phyloP scores from a whole-genome alignment of 2,113 vertebrate species.

The Chitala chitala region DNA sequence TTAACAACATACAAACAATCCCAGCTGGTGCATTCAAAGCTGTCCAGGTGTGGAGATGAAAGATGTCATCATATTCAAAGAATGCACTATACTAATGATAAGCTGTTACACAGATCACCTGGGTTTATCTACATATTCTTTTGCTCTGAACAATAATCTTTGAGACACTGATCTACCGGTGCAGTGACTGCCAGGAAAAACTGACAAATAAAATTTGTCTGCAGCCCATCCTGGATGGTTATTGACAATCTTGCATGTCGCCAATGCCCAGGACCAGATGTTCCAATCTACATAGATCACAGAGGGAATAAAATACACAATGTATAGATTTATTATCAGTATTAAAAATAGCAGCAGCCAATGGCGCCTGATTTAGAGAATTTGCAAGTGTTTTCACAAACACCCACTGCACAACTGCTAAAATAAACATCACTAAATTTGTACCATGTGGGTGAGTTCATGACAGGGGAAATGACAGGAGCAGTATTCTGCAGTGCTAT shows the following conservation, averaged over 20 bases:
- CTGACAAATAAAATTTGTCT: not conserved
- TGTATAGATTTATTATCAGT: not conserved
- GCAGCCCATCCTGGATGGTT: too few species aligned
- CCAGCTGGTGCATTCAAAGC: not conserved
- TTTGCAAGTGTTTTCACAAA: not conserved
- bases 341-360: not conserved
- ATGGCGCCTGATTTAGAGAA: constrained; percentile 3
- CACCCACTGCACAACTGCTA: not conserved
- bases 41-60: not conserved
- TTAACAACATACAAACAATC: not conserved
- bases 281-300: not conserved
- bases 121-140: too few species aligned
- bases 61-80: not conserved
- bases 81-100: not conserved
- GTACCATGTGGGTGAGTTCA: not conserved
- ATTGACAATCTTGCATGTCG: not conserved
- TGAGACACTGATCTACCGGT: not conserved
- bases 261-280: not conserved
- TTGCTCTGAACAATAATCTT: not conserved
- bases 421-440: constrained; percentile 13
- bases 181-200: not conserved
- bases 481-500: not conserved
- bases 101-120: not conserved
- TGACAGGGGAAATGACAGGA: not conserved
- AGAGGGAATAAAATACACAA: not conserved